Percentiles rank a stretch among this genome's conserved stretches.
Conservation (phyloP, 2,113 vertebrate genomes). For the Naja naja region DNA sequence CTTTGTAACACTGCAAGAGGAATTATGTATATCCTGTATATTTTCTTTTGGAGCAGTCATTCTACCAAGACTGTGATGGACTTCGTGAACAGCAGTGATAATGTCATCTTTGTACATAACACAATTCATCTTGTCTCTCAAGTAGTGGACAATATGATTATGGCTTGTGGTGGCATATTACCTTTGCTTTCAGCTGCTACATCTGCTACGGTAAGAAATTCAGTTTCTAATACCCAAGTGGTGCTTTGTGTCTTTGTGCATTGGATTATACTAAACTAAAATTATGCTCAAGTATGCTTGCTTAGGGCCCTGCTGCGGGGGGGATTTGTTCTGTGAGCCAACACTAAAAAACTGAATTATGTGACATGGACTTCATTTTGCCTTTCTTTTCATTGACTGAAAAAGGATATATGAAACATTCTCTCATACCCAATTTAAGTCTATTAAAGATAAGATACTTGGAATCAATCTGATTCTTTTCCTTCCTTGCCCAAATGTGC, state of each 20-base stretch:
- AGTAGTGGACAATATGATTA: conserved; percentile 97
- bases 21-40: not conserved
- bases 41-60: conserved; percentile 77
- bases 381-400: not conserved
- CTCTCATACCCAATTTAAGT: not conserved
- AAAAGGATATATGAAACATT: not conserved
- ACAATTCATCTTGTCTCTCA: conserved; percentile 97
- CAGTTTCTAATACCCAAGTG: not conserved
- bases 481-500: not conserved
- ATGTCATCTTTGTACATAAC: conserved; percentile 97
- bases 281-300: not conserved
- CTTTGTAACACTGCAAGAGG: not conserved
- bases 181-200: conserved; percentile 96
- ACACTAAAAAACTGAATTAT: not conserved
- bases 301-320: not conserved
- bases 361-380: not conserved
- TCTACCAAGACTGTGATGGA: conserved; percentile 97
- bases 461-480: not conserved
- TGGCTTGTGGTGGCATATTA: conserved; percentile 96
- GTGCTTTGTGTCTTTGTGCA: conserved; percentile 16
- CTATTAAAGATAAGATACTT: not conserved
- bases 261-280: conserved; percentile 13
- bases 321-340: not conserved
- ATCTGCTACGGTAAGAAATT: conserved; percentile 86
- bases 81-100: conserved; percentile 98